Evolutionary conservation across 2,113 vertebrate genomes (phyloP), one percentile per base, ranked within the genome.

Genomic region (Bubo scandiacus): DNA sequence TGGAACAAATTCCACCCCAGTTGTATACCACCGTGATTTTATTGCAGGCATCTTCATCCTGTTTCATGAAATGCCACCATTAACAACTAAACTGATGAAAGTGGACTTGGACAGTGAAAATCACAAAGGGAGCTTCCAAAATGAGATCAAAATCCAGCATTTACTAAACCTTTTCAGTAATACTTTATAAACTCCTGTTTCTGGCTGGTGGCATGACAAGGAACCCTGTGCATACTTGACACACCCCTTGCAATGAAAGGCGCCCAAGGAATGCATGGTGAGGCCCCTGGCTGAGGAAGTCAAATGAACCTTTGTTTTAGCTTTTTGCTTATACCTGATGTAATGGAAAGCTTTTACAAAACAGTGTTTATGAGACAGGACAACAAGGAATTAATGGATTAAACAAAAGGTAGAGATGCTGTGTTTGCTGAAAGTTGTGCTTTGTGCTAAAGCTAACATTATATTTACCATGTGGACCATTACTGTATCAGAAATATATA

Each of bases 311-410:
- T 96, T 94, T 91, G 74, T 90, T 89, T 75, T 45, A 91, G 62
- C 49, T 63, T 91, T 92, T 49, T 59, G 57, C 82, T 81, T 61
- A 19, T 54, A 67, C 34, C 23, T 89, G 74, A 57, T 51, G 54
- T 42, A 84, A 85, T 87, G 89, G 61, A 91, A 96, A 89, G 65
- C 57, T 89, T 90, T 88, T 80, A 70, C 63, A 78, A 68, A 85
- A 27, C 73, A 68, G 23, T 16, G 9, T 45, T 59, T 89, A 40
- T 82, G 73, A 61, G 49, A 49, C 4, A 90, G 83, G 52, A 49
- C 52, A 75, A 52, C 14, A 78, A 78, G 34, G 63, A 81, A 62
- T 91, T 68, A 91, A 23, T 54, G 73, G 36, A 87, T 89, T 94
- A 84, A 92, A 86, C 49, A 86, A 49, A 72, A 30, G 59, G 19